A percentile compares a stretch with the other conserved stretches of the same genome.
phyloP scores from a whole-genome alignment of 2,797 vertebrate genomes.

The Streptopelia turtur region DNA sequence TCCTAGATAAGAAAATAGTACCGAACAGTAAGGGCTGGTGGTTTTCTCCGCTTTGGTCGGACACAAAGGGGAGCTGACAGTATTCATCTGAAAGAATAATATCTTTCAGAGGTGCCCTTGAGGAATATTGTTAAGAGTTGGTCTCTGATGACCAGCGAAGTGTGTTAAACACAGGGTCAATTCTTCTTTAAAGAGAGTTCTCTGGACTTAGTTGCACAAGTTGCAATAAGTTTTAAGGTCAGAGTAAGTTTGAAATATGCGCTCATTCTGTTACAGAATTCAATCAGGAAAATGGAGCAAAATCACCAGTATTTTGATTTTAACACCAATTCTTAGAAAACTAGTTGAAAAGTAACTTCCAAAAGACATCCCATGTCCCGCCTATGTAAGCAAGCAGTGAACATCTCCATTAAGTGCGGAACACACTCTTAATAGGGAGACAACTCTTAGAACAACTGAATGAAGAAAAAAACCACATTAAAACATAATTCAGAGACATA shows the following conservation, averaged over 20 bases:
- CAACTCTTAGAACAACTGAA: neutral
- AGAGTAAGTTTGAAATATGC: neutral
- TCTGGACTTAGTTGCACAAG: neutral
- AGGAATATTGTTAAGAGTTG: neutral
- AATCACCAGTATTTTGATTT: neutral
- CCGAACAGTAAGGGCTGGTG: neutral
- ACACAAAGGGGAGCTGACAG: neutral
- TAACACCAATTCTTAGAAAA: neutral
- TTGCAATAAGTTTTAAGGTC: neutral
- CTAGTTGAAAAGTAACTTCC: neutral
- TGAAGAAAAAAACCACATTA: neutral
- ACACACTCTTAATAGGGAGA: neutral
- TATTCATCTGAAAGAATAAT: neutral
- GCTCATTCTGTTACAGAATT: neutral
- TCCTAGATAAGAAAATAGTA: neutral
- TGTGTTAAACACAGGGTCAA: neutral
- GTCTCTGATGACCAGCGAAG: neutral
- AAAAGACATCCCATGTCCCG: neutral
- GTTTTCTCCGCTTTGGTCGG: neutral
- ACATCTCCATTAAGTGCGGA: neutral
- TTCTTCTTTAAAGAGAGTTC: neutral
- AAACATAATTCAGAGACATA: neutral
- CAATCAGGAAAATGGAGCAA: neutral
- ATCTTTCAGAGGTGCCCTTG: neutral
- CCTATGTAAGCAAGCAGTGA: fast-evolving